Conservation (phyloP, 2,888 invertebrate species). For the Dasysyrphus albostriatus region DNA sequence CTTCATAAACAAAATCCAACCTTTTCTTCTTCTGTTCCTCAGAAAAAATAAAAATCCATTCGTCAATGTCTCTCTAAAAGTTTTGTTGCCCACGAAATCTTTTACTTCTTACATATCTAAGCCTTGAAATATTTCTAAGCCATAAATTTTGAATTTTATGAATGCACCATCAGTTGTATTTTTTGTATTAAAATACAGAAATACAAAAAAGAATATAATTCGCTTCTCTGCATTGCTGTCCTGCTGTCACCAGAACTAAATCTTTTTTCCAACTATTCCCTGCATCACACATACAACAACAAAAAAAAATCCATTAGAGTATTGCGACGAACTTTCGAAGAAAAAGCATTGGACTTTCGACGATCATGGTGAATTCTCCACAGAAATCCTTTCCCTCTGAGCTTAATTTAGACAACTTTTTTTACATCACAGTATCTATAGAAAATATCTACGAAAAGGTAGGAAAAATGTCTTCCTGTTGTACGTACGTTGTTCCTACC, state of each 20-base stretch:
- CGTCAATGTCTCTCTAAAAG: not conserved
- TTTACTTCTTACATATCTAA: constrained; percentile 5
- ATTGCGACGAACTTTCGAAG: constrained; percentile 26
- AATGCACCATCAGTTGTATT: constrained; percentile 52
- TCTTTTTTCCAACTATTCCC: not conserved
- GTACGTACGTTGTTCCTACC: not conserved
- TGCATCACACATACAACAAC: not conserved
- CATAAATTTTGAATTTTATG: constrained; percentile 70
- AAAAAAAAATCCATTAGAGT: constrained; percentile 40
- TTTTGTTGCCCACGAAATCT: not conserved
- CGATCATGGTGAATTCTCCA: constrained; percentile 3
- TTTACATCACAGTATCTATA: not conserved
- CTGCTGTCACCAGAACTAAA: constrained; percentile 23
- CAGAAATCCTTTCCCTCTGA: constrained; percentile 47
- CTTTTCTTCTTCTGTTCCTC: not conserved
- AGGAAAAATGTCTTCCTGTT: constrained; percentile 25
- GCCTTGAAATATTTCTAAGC: constrained; percentile 59
- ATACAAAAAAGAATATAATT: not conserved
- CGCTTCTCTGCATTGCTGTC: constrained; percentile 9
- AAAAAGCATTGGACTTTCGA: constrained; percentile 43
- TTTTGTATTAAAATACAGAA: not conserved
- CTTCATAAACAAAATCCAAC: not conserved
- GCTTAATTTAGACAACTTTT: constrained; percentile 37
- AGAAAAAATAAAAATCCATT: constrained; percentile 20
- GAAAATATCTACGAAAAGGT: constrained; percentile 23